Evolutionary conservation across 2,888 invertebrate species (phyloP), one percentile per base, ranked within the genome.

Genomic region (Sarcophaga subvicina): DNA sequence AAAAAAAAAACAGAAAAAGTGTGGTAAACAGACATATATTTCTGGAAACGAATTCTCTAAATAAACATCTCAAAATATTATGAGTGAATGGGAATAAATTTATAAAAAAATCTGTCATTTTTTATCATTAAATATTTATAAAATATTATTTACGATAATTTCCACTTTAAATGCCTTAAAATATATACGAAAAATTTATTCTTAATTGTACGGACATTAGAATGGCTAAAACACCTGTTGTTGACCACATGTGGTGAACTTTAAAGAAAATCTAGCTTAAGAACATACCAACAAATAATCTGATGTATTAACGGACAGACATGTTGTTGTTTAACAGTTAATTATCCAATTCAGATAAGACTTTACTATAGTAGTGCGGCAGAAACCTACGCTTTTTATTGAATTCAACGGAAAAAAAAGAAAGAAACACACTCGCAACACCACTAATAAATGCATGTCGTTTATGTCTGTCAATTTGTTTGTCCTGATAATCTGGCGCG

Each of bases 341-440:
- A 87, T 87, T 87, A 84, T 84, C 59, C 87, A 84, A 71, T 87
- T 84, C 47, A 84, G 81, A 87, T 84, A 84, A 84, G 63, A 72
- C 67, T 78, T 82, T 70, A 76, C 62, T 59, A 14, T 73, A n/a
- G 25, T 25, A 2, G 54, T 59, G 37, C 27, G 45, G 59, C 45
- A 54, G 59, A 75, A 81, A 76, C 87, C 87, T 69, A 87, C 87
- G 87, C 81, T 49, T 75, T 20, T 76, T 54, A 63, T 62, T 81
- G 54, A 79, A 37, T 37, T 81, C 67, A 63, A 78, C 27, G 49
- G 54, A 22, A 1, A 12, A 69, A 71, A 14, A 14, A 14, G 54
- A 37, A 37, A 2, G 37, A 37, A 10, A 10, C 10, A 37, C 2
- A 54, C 54, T 54, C 54, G 12, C 17, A 54, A 17, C 54, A 54